Base-by-base conservation (phyloP, 2,888 invertebrate species). In the Crepidodera aurea region DNA sequence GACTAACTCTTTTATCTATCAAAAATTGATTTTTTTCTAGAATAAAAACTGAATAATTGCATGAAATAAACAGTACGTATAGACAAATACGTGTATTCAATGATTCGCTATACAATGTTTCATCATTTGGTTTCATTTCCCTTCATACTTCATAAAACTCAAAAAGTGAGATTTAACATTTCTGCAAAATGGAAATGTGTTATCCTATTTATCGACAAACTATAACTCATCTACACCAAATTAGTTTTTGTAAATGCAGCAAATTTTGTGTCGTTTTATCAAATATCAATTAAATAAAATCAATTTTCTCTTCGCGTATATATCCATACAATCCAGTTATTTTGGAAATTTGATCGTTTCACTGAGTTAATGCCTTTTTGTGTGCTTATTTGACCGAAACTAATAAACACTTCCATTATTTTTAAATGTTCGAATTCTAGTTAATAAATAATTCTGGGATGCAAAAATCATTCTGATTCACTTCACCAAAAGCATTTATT, bases 211-310 rank as follows among this genome's bases (percentile, higher is more conserved):
- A 62, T 54, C 54, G 37, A 50, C 39, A 34, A 37, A 56, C 65
- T 60, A 62, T 65, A 57, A 65, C 57, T 66, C 66, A 66, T 60
- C 60, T 40, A 57, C 62, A 34, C 57, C 55, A 60, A 62, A 62
- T 62, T 61, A 27, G 63, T 65, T 62, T 67, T 67, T 65, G 64
- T 63, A 48, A 39, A 60, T 55, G 51, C 62, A 64, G 66, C 62
- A 57, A 68, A 69, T 68, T 67, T 67, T 62, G 64, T 65, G 65
- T 65, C 69, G 68, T 68, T 71, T 69, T 68, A 68, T 67, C 70
- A 67, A 69, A 66, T 64, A 69, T 66, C 69, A 70, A 68, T 71
- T 68, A 68, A 69, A 71, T 66, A 69, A 71, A 69, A 68, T 71
- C 68, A 64, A 64, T 66, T 54, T 61, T 42, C 64, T 51, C 59